These are phyloP conservation scores for Epirrhoe alternata DNA, from an alignment of 2,888 invertebrate species.

Conservation along the genomic window DNA sequence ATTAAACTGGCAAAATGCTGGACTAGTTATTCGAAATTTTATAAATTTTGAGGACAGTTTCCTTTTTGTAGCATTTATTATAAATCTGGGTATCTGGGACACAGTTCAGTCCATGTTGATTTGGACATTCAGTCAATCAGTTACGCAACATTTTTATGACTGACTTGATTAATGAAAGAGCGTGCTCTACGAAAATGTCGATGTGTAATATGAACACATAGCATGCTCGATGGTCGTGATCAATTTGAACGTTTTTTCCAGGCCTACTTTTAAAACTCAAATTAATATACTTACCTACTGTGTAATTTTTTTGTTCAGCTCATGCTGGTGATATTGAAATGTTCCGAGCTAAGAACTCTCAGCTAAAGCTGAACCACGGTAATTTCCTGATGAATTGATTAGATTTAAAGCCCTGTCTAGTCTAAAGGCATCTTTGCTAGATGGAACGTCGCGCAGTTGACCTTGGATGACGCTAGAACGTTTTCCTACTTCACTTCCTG, in stretches of 20 bases:
- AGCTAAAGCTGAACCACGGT: neutral
- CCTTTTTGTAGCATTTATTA: neutral
- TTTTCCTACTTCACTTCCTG: constrained; percentile 83
- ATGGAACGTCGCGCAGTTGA: constrained; percentile 65
- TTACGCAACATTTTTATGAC: constrained; percentile 8
- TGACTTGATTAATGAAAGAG: constrained; percentile 4
- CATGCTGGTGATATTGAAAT: neutral
- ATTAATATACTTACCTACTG: neutral
- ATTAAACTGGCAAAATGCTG: neutral
- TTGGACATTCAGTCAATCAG: neutral
- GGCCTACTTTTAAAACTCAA: neutral
- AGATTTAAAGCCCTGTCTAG: constrained; percentile 37
- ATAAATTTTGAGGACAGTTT: neutral
- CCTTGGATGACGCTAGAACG: constrained; percentile 80
- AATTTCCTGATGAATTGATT: neutral
- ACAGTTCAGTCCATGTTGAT: neutral
- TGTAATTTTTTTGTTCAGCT: neutral
- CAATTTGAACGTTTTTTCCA: neutral
- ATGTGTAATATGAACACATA: constrained; percentile 1
- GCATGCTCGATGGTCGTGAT: constrained; percentile 7
- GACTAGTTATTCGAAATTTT: neutral
- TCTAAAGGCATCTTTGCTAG: constrained; percentile 50
- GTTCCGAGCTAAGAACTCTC: neutral
- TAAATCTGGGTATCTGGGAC: neutral
- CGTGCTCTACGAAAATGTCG: neutral